A percentile compares a stretch with the other conserved stretches of the same genome.
Conservation (phyloP, 2,113 vertebrate genomes). For the Apus apus region DNA sequence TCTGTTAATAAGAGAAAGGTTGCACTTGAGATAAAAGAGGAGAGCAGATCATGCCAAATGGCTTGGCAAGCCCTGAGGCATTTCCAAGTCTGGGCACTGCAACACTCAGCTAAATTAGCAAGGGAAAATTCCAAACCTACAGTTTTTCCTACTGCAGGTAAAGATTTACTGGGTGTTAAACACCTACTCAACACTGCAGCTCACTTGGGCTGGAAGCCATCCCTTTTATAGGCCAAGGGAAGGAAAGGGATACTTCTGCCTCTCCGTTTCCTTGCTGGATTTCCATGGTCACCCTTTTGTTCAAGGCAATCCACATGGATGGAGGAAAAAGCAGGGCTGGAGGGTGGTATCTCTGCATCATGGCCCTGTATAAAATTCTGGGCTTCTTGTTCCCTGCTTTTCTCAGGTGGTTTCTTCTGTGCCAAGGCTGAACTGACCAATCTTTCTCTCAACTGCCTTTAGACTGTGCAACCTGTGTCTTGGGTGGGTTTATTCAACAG, state of each 20-base stretch:
- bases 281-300: neutral
- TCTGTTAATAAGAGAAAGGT: constrained; percentile 19
- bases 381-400: neutral
- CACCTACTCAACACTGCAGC: neutral
- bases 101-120: constrained; percentile 19
- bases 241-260: neutral
- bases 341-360: neutral
- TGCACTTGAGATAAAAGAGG: constrained; percentile 19
- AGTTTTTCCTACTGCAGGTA: constrained; percentile 4
- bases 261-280: neutral
- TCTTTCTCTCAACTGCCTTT: neutral
- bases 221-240: neutral
- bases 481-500: neutral
- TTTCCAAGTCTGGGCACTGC: neutral
- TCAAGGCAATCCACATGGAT: rapidly evolving
- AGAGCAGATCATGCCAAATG: constrained; percentile 1
- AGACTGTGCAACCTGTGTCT: neutral
- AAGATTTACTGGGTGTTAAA: constrained; percentile 43
- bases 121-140: neutral
- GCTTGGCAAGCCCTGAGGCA: constrained; percentile 7
- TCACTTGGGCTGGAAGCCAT: neutral
- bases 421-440: neutral
- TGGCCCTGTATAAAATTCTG: rapidly evolving
- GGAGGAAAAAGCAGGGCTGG: neutral
- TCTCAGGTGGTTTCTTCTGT: neutral